phyloP scores from a whole-genome alignment of 2,888 invertebrate species.

The Lacanobia oleracea region DNA sequence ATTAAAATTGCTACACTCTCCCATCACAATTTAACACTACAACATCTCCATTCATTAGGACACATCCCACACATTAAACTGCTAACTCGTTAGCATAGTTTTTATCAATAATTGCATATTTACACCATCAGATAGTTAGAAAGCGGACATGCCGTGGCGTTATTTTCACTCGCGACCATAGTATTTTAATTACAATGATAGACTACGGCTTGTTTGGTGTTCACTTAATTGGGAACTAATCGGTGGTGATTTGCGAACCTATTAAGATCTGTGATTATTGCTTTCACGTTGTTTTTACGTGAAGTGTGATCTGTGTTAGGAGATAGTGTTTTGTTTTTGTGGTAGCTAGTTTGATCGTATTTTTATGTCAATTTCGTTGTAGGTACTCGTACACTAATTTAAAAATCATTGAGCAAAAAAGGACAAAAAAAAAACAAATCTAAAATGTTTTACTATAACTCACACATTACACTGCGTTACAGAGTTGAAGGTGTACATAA shows the following conservation, averaged over 20 bases:
- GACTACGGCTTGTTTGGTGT: slow-evolving; percentile 58
- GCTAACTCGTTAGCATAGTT: slow-evolving; percentile 52
- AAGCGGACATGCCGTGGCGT: slow-evolving; percentile 61
- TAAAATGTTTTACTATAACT: too few species aligned
- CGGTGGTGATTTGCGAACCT: slow-evolving; percentile 56
- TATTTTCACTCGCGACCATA: slow-evolving; percentile 56
- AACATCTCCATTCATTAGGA: slow-evolving; percentile 22
- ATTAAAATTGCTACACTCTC: neutral
- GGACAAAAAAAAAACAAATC: too few species aligned
- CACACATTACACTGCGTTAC: too few species aligned
- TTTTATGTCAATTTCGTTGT: neutral
- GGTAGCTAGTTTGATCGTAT: neutral
- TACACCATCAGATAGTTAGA: slow-evolving; percentile 70
- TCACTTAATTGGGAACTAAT: slow-evolving; percentile 63
- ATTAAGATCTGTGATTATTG: slow-evolving; percentile 57
- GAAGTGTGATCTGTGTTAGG: slow-evolving; percentile 7
- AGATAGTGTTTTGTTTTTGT: neutral
- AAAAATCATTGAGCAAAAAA: neutral
- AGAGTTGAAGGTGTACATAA: too few species aligned
- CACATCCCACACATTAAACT: slow-evolving; percentile 21
- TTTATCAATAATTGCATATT: slow-evolving; percentile 70
- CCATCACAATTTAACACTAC: slow-evolving; percentile 1
- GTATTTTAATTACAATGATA: slow-evolving; percentile 64
- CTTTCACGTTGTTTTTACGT: slow-evolving; percentile 47
- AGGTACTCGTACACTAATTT: neutral